Conservation (phyloP, 2,888 invertebrate species). For the Erebia epiphron region DNA sequence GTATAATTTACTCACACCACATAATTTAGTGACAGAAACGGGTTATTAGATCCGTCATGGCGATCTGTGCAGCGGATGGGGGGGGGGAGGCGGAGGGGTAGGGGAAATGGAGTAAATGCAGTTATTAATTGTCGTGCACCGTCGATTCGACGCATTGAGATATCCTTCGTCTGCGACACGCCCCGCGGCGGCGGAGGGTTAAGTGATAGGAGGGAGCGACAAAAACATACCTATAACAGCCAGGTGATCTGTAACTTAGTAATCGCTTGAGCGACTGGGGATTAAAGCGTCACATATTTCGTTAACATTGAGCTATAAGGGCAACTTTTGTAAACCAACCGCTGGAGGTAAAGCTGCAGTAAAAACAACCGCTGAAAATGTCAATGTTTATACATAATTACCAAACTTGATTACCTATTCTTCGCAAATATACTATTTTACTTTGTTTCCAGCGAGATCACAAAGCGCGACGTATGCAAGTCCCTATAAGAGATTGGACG, state of each 20-base stretch:
- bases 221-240: not conserved
- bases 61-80: slow-evolving; percentile 10
- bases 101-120: slow-evolving; percentile 13
- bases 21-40: slow-evolving; percentile 31
- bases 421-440: too few relatives aligned
- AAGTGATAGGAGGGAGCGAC: slow-evolving; percentile 16
- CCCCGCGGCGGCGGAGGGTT: slow-evolving; percentile 4
- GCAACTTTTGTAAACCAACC: not conserved
- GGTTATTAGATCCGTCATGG: slow-evolving; percentile 31
- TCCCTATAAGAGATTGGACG: too few relatives aligned
- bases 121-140: slow-evolving; percentile 27
- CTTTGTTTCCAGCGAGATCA: too few relatives aligned
- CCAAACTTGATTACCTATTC: too few relatives aligned
- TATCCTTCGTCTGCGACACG: slow-evolving; percentile 30
- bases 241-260: slow-evolving; percentile 3
- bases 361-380: too few relatives aligned
- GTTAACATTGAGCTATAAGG: not conserved
- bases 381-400: too few relatives aligned
- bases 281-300: slow-evolving; percentile 12
- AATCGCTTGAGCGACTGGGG: not conserved
- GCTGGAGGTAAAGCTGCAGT: too few relatives aligned
- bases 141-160: slow-evolving; percentile 34
- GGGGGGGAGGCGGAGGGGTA: not conserved
- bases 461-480: too few relatives aligned
- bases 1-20: slow-evolving; percentile 25